Conservation (phyloP, 2,888 invertebrate genomes). For the Odontomyia ornata region DNA sequence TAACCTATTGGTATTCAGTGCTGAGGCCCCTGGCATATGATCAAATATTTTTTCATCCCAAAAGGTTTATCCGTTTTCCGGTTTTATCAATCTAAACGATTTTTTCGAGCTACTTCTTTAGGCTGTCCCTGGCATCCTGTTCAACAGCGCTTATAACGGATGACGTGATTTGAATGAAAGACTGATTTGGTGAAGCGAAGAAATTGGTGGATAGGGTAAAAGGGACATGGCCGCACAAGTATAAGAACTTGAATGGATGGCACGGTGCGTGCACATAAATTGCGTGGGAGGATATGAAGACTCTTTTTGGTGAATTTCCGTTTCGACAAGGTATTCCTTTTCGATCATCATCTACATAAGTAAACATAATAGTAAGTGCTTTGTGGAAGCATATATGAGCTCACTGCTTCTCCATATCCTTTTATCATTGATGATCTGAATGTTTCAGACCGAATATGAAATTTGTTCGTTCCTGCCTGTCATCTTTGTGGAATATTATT, state of each 20-base stretch:
- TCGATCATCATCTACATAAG: conserved; percentile 41
- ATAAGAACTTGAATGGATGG: neutral
- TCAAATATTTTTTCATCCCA: conserved; percentile 16
- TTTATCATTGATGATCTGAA: conserved; percentile 9
- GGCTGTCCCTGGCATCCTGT: conserved; percentile 48
- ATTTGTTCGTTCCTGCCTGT: conserved; percentile 18
- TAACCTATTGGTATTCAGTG: conserved; percentile 36
- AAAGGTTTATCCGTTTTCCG: conserved; percentile 41
- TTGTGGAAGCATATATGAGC: conserved; percentile 1
- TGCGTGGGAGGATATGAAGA: neutral
- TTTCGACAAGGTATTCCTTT: conserved; percentile 7
- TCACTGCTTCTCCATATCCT: neutral
- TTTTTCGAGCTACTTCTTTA: conserved; percentile 38
- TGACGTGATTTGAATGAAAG: conserved; percentile 45
- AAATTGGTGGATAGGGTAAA: neutral
- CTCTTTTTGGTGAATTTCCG: conserved; percentile 10
- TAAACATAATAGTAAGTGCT: conserved; percentile 19
- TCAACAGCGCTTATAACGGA: conserved; percentile 48
- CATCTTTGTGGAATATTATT: neutral
- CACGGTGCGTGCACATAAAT: neutral
- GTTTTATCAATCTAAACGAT: conserved; percentile 28
- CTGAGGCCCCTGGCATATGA: conserved; percentile 12
- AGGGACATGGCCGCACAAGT: neutral
- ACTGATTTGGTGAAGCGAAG: conserved; percentile 18
- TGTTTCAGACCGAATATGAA: neutral